Evolutionary conservation across 1,140 invertebrate genomes (phyloP).

Genomic region (Heliconius nattereri): DNA sequence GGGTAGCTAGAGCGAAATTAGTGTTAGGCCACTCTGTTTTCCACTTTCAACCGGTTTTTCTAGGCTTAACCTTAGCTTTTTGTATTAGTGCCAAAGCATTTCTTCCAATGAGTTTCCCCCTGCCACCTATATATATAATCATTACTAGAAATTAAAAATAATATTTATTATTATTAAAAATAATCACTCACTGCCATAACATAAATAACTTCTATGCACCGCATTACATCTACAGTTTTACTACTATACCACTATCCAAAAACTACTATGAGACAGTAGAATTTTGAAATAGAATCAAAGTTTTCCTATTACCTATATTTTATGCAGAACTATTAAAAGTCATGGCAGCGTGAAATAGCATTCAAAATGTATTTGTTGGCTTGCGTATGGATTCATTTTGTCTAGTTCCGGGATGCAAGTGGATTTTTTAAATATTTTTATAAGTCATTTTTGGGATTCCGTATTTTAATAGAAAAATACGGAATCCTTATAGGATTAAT

Average conservation of each 20-base stretch:
- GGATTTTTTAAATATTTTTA: too few relatives aligned
- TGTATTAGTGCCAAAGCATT: too few relatives aligned
- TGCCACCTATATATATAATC: too few relatives aligned
- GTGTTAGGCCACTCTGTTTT: too few relatives aligned
- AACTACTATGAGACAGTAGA: background rate
- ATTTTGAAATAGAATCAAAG: slow-evolving; percentile 21
- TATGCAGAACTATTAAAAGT: slow-evolving; percentile 34
- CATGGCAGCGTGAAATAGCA: slow-evolving; percentile 39
- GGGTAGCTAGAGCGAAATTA: too few relatives aligned
- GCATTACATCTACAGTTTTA: slow-evolving; percentile 21
- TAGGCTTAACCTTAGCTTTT: too few relatives aligned
- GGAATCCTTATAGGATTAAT: background rate
- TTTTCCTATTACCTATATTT: slow-evolving; percentile 27
- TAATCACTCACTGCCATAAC: slow-evolving; percentile 36
- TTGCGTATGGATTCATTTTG: background rate
- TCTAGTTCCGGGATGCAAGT: background rate
- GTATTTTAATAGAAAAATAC: background rate
- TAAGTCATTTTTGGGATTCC: too few relatives aligned
- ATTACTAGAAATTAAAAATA: background rate
- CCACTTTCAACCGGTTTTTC: too few relatives aligned
- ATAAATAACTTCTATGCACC: slow-evolving; percentile 25
- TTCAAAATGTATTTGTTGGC: slow-evolving; percentile 7
- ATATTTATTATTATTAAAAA: background rate
- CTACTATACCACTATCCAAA: background rate
- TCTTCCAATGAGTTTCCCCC: too few relatives aligned